phyloP scores from a whole-genome alignment of 2,888 invertebrate species.

The Mayetiola destructor region DNA sequence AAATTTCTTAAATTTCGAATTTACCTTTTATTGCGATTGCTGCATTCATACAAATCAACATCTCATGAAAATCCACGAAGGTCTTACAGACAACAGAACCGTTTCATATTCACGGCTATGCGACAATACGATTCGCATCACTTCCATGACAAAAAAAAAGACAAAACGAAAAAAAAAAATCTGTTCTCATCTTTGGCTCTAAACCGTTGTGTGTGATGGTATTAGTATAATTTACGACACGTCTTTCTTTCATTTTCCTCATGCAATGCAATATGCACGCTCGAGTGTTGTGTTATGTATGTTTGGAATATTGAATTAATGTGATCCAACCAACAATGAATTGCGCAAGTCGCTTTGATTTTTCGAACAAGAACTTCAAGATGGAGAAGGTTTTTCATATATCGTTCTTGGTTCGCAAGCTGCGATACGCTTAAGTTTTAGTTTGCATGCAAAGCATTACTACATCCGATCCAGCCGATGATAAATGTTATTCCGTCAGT shows the following conservation, averaged over 20 bases:
- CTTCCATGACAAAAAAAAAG: too few species aligned
- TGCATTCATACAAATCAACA: background rate
- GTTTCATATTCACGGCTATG: background rate
- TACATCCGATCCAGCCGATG: too few species aligned
- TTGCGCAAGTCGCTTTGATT: slow-evolving; percentile 3
- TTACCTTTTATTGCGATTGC: background rate
- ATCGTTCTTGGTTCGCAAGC: background rate
- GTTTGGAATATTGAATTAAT: background rate
- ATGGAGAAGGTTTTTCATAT: background rate
- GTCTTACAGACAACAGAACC: slow-evolving; percentile 11
- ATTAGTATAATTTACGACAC: too few species aligned
- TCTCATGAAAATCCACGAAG: slow-evolving; percentile 1
- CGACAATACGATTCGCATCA: background rate
- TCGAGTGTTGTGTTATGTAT: background rate
- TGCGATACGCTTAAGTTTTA: too few species aligned
- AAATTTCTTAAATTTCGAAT: background rate
- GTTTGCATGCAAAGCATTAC: too few species aligned
- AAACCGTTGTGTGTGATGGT: too few species aligned
- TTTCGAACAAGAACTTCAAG: background rate
- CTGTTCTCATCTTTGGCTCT: background rate
- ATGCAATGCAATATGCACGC: too few species aligned
- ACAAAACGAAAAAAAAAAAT: too few species aligned
- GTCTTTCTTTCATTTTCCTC: too few species aligned
- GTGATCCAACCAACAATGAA: slow-evolving; percentile 7
- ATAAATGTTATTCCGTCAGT: too few species aligned